Evolutionary conservation across 2,888 invertebrate genomes (phyloP), one percentile per base, ranked within the genome.

Genomic region (Cancer borealis): DNA sequence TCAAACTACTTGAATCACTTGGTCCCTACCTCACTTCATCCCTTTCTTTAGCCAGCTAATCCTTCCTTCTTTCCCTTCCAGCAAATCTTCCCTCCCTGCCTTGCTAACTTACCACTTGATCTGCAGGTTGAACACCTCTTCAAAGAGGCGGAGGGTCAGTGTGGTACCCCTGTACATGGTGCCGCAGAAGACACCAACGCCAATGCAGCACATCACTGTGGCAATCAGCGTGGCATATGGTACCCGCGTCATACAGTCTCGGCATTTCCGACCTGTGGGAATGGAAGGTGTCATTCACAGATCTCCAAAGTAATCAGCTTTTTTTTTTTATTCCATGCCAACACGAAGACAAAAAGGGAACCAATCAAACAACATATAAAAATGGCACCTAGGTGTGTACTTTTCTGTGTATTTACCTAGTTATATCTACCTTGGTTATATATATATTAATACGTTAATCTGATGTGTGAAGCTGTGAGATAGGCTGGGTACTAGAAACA

Each of bases 181-280:
- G 92, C 98, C 98, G 96, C 99, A 98, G 97, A 99, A 99, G 96
- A 99, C 98, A 95, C 98, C 98, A 96, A 99, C 98, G 96, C 99
- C 99, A 96, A 98, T 97, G 96, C 98, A 98, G 97, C 99, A 99
- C 98, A 99, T 98, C 96, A 99, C 98, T 92, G 99, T 99, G 93
- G 99, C 99, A 96, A 99, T 98, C 93, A 99, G 97, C 94, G 99
- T 99, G 96, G 99, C 99, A 97, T 99, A 99, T 39, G 99, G 99
- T 96, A 99, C 98, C 96, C 99, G 97, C 88, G 98, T 98, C 97
- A 99, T 97, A 96, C 98, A 98, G 96, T 98, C 98, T 96, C 98
- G 98, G 96, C 98, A 98, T 87, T 93, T 94, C 3, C 91, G 92
- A 84, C 95, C 95, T 95, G 95, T 14, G 73, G 39, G 17, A 21